phyloP scores from a whole-genome alignment of 2,113 vertebrate genomes.

The Esox niger region DNA sequence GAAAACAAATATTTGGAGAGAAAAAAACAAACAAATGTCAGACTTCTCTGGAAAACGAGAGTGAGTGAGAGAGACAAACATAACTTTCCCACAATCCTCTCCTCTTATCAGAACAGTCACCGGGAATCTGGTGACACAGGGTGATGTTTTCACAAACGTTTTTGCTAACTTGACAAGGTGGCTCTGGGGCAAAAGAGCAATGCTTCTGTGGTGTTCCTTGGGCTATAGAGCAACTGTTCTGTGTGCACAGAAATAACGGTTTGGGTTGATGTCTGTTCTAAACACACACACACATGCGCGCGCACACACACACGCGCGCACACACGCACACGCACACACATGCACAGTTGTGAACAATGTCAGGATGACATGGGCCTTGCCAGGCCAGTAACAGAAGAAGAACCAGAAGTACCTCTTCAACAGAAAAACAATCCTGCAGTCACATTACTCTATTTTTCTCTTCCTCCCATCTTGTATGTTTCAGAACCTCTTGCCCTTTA shows the following conservation, averaged over 20 bases:
- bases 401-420: conserved; percentile 38
- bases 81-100: too few relatives aligned
- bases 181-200: conserved; percentile 44
- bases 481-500: conserved; percentile 55
- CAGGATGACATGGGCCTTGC: conserved; percentile 71
- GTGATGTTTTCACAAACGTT: conserved; percentile 44
- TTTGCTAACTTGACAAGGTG: conserved; percentile 52
- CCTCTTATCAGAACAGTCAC: conserved; percentile 1
- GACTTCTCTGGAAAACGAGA: neutral
- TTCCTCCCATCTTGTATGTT: conserved; percentile 54
- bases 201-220: too few relatives aligned
- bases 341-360: conserved; percentile 56
- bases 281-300: too few relatives aligned
- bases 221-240: conserved; percentile 50
- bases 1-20: neutral
- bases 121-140: conserved; percentile 17
- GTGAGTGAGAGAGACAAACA: too few relatives aligned
- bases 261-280: conserved; percentile 60
- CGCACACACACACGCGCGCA: too few relatives aligned
- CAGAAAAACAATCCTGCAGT: conserved; percentile 44
- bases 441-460: conserved; percentile 49
- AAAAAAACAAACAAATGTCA: neutral
- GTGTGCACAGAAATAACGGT: conserved; percentile 61
- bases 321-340: too few relatives aligned
- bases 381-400: conserved; percentile 51